phyloP scores from a whole-genome alignment of 1,140 invertebrate genomes.

The Drosophila busckii region DNA sequence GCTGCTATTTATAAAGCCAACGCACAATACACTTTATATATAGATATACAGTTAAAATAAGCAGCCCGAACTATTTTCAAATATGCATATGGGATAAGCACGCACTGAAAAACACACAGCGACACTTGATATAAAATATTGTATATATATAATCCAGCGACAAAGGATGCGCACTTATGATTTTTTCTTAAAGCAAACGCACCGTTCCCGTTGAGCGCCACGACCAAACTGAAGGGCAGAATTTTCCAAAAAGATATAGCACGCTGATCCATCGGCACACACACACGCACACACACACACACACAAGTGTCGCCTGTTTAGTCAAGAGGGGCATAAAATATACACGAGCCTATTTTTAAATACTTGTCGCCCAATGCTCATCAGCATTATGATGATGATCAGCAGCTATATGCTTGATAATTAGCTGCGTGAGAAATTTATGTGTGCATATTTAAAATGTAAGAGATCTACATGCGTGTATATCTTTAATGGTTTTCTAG shows the following conservation, averaged over 20 bases:
- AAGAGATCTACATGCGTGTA: too few relatives aligned
- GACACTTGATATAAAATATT: slow-evolving; percentile 3
- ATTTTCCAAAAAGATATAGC: slow-evolving; percentile 57
- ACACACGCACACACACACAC: slow-evolving; percentile 53
- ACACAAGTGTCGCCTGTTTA: slow-evolving; percentile 36
- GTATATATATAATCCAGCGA: too few relatives aligned
- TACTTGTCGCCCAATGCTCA: slow-evolving; percentile 16
- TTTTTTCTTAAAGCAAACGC: slow-evolving; percentile 26
- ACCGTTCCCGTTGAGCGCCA: slow-evolving; percentile 57
- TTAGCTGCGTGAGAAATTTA: slow-evolving; percentile 29
- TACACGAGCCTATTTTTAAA: slow-evolving; percentile 29
- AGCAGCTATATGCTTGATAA: too few relatives aligned
- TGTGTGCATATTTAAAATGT: too few relatives aligned
- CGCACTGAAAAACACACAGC: background rate
- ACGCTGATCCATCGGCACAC: slow-evolving; percentile 65
- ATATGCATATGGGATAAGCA: too few relatives aligned
- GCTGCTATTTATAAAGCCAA: slow-evolving; percentile 63
- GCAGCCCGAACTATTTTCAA: slow-evolving; percentile 8
- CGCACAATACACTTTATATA: slow-evolving; percentile 41
- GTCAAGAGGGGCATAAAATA: slow-evolving; percentile 8
- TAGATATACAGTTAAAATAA: background rate
- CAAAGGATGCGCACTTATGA: background rate
- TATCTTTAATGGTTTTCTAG: too few relatives aligned
- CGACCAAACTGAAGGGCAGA: slow-evolving; percentile 55
- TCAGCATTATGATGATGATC: slow-evolving; percentile 20